Base-by-base conservation (phyloP, 2,797 vertebrate genomes). In the Epinephelus awoara region DNA sequence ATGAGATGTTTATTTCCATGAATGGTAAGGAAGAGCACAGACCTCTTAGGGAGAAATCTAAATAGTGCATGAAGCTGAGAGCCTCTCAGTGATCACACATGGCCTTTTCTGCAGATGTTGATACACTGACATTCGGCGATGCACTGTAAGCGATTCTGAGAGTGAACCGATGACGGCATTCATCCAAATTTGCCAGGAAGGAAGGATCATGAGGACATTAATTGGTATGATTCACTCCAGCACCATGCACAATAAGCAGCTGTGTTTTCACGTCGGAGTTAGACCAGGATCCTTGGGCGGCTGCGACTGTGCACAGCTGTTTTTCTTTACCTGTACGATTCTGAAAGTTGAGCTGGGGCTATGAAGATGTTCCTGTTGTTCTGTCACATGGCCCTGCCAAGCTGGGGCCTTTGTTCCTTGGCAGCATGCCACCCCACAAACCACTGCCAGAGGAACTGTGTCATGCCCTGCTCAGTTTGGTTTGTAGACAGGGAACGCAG, bases 171-270 rank as follows among this genome's bases (percentile, higher is more conserved):
- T 52, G 42, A 61, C 1, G 3, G 11, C 80, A 78, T 90, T 90
- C 70, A 90, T 83, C 74, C 29, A 38, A 77, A 82, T 85, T 83
- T 70, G 14, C 47, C 84, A 87, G 89, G 88, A 91, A 92, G 88
- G 88, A 93, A 91, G 90, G 62, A 84, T 89, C 77, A 79, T 13
- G 66, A 86, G 54, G 72, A 88, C 84, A 85, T 80, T 90, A 92
- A 93, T 91, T 91, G 80, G 78, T 54, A 15, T 74, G 82, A 93
- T 85, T 90, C 86, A 85, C 72, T 81, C 15, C 29, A 46, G 47
- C 13, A 1, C 55, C 0, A 49, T 72, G 72, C 78, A 82, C 85
- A 86, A 79, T 67, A 77, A 80, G 72, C 88, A 92, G 89, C 89
- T 93, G 88, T 75, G 86, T 83, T 85, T 81, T 75, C 29, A 49